phyloP scores from a whole-genome alignment of 1,140 invertebrate genomes.

The Phocides pigmalion region DNA sequence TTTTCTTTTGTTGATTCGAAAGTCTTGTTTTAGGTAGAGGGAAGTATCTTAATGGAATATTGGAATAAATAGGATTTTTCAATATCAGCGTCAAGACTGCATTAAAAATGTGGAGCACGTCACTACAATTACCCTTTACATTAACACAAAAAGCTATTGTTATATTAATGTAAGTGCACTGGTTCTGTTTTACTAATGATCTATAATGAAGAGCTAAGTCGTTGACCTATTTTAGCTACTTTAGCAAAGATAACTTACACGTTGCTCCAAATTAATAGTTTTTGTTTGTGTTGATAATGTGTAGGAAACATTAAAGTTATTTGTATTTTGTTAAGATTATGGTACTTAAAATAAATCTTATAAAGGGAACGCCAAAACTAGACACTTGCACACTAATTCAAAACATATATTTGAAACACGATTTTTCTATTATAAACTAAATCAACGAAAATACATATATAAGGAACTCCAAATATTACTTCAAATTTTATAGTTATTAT shows the following conservation, averaged over 20 bases:
- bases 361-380: no score
- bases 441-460: no score
- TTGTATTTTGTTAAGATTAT: conserved; percentile 1
- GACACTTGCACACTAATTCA: no score
- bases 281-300: background rate
- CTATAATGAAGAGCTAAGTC: conserved; percentile 22
- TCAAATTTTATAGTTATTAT: no score
- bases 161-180: background rate
- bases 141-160: conserved; percentile 10
- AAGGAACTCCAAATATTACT: no score
- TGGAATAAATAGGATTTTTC: background rate
- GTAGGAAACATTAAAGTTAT: background rate
- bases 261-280: background rate
- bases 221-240: conserved; percentile 32
- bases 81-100: background rate
- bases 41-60: background rate
- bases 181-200: conserved; percentile 8
- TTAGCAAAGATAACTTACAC: background rate
- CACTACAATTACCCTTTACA: conserved; percentile 2
- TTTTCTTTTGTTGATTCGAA: no score
- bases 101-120: conserved; percentile 2
- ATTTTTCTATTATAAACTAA: no score
- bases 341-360: no score
- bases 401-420: no score
- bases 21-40: no score